Percentiles rank a stretch among this genome's conserved stretches.
phyloP scores from a whole-genome alignment of 2,797 vertebrate genomes.

The Lacerta agilis region DNA sequence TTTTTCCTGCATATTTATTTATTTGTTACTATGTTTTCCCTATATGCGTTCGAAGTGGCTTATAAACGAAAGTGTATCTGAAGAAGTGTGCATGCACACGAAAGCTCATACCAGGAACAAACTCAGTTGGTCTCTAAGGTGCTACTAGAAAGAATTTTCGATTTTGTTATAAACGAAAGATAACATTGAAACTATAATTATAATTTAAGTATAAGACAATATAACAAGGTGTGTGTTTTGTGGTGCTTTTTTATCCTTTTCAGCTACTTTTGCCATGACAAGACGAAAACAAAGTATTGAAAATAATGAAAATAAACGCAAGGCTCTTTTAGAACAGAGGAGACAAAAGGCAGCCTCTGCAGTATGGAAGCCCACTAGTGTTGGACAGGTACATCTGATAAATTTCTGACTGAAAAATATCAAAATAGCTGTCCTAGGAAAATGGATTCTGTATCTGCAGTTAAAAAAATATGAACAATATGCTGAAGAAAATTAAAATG shows the following conservation, averaged over 20 bases:
- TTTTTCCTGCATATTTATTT: not conserved
- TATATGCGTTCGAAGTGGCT: not conserved
- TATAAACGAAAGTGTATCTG: not conserved
- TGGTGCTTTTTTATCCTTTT: constrained; percentile 42
- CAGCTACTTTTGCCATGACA: constrained; percentile 65
- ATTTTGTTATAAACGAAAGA: not conserved
- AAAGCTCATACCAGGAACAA: no score
- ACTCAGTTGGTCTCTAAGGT: no score
- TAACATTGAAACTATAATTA: not conserved
- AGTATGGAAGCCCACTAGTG: constrained; percentile 68
- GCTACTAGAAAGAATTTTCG: no score
- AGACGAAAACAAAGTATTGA: constrained; percentile 75
- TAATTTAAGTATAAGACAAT: not conserved
- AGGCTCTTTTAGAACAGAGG: constrained; percentile 74
- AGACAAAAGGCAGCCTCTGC: constrained; percentile 68
- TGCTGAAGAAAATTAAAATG: not conserved
- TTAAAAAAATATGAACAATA: not conserved
- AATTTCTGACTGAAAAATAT: not conserved
- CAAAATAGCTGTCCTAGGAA: not conserved
- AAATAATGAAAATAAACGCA: constrained; percentile 70
- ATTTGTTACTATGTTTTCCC: not conserved
- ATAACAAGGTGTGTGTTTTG: not conserved
- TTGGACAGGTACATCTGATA: constrained; percentile 71
- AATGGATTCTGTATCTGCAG: not conserved
- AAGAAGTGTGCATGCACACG: no score